Evolutionary conservation across 2,888 invertebrate genomes (phyloP).

Genomic region (Protula sp.): DNA sequence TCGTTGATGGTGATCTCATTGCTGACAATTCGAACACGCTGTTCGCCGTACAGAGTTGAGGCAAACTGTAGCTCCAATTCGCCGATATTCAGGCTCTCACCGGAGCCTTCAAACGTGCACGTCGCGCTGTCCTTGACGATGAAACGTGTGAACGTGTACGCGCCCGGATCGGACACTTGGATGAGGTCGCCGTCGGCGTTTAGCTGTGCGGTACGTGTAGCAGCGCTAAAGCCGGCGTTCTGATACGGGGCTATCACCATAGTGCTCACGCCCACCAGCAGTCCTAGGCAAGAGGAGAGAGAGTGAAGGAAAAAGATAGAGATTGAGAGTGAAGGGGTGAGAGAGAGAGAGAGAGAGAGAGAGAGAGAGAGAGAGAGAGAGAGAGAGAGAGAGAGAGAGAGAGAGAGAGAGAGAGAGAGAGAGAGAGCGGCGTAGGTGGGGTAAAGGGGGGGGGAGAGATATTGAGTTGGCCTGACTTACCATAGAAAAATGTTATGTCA

Average conservation of each 20-base stretch:
- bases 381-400: too few relatives aligned
- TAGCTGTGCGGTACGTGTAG: slow-evolving; percentile 30
- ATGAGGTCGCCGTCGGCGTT: too few relatives aligned
- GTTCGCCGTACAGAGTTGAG: slow-evolving; percentile 21
- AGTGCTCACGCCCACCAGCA: slow-evolving; percentile 29
- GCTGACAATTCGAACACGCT: slow-evolving; percentile 23
- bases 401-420: too few relatives aligned
- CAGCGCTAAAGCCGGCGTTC: slow-evolving; percentile 26
- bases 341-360: too few relatives aligned
- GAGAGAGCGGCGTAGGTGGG: too few relatives aligned
- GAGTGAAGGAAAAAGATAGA: too few relatives aligned
- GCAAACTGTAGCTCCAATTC: slow-evolving; percentile 31
- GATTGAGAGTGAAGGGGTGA: neutral
- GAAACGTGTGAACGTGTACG: slow-evolving; percentile 31
- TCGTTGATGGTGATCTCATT: slow-evolving; percentile 20
- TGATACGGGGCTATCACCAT: slow-evolving; percentile 32
- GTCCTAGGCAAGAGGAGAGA: too few relatives aligned
- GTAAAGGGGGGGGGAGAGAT: too few relatives aligned
- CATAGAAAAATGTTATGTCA: too few relatives aligned
- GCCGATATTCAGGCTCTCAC: slow-evolving; percentile 24
- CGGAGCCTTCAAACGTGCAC: slow-evolving; percentile 24
- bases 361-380: too few relatives aligned
- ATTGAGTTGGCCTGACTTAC: too few relatives aligned
- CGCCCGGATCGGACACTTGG: slow-evolving; percentile 25
- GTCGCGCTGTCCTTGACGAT: slow-evolving; percentile 30